Percentiles rank a stretch among this genome's conserved stretches.
Conservation (phyloP, 2,113 vertebrate genomes). For the Chaenogobius annularis region DNA sequence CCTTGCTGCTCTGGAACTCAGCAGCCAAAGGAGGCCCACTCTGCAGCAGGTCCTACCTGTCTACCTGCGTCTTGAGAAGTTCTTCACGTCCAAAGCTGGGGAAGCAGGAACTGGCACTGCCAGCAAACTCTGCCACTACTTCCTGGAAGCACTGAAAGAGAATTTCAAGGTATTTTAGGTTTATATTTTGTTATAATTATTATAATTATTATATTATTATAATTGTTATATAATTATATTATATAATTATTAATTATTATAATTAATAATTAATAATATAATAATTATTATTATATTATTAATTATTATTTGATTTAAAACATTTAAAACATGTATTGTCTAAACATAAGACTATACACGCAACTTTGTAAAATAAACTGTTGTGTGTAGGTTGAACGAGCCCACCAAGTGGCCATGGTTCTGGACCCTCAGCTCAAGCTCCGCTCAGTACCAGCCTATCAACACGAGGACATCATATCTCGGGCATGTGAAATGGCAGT, state of each 20-base stretch:
- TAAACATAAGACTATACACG: background rate
- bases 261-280: too few species aligned
- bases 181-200: too few species aligned
- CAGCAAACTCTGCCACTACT: slow-evolving; percentile 98
- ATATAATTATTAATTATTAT: too few species aligned
- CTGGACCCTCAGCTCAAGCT: slow-evolving; percentile 97
- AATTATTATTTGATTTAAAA: too few species aligned
- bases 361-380: background rate
- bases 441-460: slow-evolving; percentile 90
- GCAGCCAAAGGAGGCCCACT: slow-evolving; percentile 91
- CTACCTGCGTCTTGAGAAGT: slow-evolving; percentile 95
- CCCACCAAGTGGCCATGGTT: slow-evolving; percentile 97
- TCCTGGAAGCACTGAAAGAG: slow-evolving; percentile 96
- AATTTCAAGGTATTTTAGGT: slow-evolving; percentile 84
- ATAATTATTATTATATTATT: too few species aligned
- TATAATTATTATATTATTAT: too few species aligned
- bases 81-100: slow-evolving; percentile 97
- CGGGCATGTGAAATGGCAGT: slow-evolving; percentile 93
- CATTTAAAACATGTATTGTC: too few species aligned
- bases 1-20: slow-evolving; percentile 90
- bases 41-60: slow-evolving; percentile 95
- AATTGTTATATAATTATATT: too few species aligned
- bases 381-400: slow-evolving; percentile 82
- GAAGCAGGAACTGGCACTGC: slow-evolving; percentile 89
- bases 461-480: slow-evolving; percentile 95